Evolutionary conservation across 2,888 invertebrate genomes (phyloP).

Genomic region (Aphrophora alni): DNA sequence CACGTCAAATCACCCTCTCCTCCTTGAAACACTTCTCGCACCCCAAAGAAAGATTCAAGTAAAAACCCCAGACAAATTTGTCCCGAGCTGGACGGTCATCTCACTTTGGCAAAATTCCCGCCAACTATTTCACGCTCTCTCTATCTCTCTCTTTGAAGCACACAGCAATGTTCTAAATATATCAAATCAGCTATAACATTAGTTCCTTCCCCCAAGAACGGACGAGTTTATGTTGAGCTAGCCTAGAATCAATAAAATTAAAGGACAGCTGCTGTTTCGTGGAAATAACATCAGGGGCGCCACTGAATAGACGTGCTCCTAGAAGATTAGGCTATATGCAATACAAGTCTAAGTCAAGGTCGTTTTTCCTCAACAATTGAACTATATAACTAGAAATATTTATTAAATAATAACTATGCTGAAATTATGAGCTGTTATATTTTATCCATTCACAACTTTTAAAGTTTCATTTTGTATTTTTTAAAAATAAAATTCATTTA

Average conservation of each 20-base stretch:
- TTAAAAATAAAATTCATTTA: too few species aligned
- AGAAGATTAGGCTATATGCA: neutral
- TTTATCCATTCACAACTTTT: too few species aligned
- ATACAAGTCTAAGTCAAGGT: neutral
- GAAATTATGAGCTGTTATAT: too few species aligned
- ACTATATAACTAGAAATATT: neutral
- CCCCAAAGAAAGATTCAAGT: constrained; percentile 17
- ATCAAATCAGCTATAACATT: constrained; percentile 24
- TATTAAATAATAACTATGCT: too few species aligned
- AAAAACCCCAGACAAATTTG: constrained; percentile 27
- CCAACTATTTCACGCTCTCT: constrained; percentile 13
- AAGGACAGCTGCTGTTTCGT: neutral
- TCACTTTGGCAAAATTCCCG: constrained; percentile 34
- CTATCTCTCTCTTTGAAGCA: constrained; percentile 21
- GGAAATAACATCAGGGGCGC: neutral
- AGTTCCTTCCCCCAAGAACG: constrained; percentile 23
- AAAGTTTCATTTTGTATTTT: too few species aligned
- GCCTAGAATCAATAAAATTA: constrained; percentile 26
- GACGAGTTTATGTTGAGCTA: constrained; percentile 20
- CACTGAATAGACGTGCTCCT: neutral
- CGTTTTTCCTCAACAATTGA: neutral
- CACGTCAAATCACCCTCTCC: neutral
- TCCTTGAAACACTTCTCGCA: constrained; percentile 12
- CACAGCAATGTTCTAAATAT: constrained; percentile 34
- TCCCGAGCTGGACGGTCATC: constrained; percentile 24